Evolutionary conservation across 2,888 invertebrate genomes (phyloP).

Genomic region (Elgonia sp.): DNA sequence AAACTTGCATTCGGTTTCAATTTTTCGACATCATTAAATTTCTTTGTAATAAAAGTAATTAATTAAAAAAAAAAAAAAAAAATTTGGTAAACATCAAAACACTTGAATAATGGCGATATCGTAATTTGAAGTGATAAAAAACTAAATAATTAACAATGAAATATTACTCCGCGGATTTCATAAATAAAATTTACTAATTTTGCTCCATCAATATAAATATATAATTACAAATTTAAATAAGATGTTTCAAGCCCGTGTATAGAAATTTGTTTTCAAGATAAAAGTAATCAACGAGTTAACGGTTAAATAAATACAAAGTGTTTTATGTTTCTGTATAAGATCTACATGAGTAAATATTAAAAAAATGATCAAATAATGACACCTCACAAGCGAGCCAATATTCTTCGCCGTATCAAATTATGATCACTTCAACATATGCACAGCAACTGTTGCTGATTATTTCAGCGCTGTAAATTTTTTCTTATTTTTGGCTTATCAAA

Average conservation of each 20-base stretch:
- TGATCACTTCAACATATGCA: conserved; percentile 45
- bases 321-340: conserved; percentile 32
- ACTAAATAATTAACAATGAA: not conserved
- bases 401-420: conserved; percentile 42
- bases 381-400: conserved; percentile 50
- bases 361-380: conserved; percentile 39
- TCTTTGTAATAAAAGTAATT: too few relatives aligned
- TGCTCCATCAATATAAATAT: conserved; percentile 7
- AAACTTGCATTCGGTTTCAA: too few relatives aligned
- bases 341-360: conserved; percentile 19
- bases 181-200: conserved; percentile 1
- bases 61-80: too few relatives aligned
- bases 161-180: conserved; percentile 3
- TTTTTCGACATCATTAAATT: too few relatives aligned
- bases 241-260: conserved; percentile 1
- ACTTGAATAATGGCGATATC: too few relatives aligned
- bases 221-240: conserved; percentile 32
- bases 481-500: conserved; percentile 62
- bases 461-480: conserved; percentile 55
- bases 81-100: too few relatives aligned
- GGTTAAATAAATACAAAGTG: conserved; percentile 32
- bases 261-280: conserved; percentile 24
- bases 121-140: not conserved
- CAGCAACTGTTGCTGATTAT: conserved; percentile 55
- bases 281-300: conserved; percentile 17